Conservation (phyloP, 2,113 vertebrate species). For the Epinephelus cyanopodus region DNA sequence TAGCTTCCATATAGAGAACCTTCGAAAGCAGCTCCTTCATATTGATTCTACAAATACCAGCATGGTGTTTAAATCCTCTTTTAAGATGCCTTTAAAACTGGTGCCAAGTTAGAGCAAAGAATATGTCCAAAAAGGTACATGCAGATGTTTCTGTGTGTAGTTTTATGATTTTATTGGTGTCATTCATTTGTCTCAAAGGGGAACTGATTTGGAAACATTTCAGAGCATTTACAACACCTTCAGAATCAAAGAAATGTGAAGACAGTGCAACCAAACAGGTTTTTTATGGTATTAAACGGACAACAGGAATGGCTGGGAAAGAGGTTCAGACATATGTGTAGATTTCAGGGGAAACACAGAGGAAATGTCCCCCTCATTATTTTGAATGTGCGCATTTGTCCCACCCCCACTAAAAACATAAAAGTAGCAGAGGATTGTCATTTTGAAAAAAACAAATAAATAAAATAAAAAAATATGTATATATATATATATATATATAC, state of each 20-base stretch:
- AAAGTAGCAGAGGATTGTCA: too few relatives aligned
- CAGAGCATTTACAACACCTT: background rate
- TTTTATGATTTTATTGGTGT: background rate
- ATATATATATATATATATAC: too few relatives aligned
- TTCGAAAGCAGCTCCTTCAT: background rate
- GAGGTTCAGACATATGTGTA: too few relatives aligned
- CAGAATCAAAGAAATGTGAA: background rate
- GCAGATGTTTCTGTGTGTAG: background rate
- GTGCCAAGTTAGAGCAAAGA: background rate
- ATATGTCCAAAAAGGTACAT: background rate
- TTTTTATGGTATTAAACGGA: background rate
- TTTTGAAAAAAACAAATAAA: too few relatives aligned
- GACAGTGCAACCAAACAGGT: background rate
- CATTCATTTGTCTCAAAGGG: background rate
- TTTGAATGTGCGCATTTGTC: too few relatives aligned
- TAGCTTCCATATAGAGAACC: background rate
- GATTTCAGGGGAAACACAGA: too few relatives aligned
- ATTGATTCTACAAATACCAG: background rate
- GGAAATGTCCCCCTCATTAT: too few relatives aligned
- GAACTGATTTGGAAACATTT: background rate
- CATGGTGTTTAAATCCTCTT: background rate
- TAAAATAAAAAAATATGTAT: too few relatives aligned
- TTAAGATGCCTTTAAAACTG: too few relatives aligned
- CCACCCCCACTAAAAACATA: too few relatives aligned
- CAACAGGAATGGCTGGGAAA: too few relatives aligned